These are phyloP conservation scores for Chromoteleia sp. DNA, from an alignment of 2,888 invertebrate genomes.

Conservation along the genomic window DNA sequence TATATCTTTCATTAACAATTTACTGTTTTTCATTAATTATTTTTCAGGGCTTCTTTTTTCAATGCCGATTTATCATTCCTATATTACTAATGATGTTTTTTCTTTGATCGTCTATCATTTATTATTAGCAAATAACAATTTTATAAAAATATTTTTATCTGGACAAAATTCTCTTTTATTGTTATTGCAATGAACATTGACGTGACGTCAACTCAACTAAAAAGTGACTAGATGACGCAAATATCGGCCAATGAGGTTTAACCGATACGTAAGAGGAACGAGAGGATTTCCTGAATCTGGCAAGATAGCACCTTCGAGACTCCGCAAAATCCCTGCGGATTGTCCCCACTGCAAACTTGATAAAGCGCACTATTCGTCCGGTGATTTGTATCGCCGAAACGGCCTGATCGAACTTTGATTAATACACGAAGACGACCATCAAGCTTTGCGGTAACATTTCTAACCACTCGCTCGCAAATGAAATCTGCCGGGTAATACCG, in stretches of 20 bases:
- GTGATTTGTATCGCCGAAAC: conserved; percentile 59
- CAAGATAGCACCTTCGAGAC: conserved; percentile 66
- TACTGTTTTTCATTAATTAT: no score
- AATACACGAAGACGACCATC: conserved; percentile 42
- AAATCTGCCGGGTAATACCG: conserved; percentile 7
- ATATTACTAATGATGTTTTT: no score
- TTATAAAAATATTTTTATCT: no score
- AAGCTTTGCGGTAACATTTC: conserved; percentile 9
- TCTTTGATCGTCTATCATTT: no score
- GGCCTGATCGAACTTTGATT: conserved; percentile 45
- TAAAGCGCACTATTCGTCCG: conserved; percentile 50
- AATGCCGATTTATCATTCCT: no score
- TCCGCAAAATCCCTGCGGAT: conserved; percentile 45
- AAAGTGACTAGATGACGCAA: conserved; percentile 9
- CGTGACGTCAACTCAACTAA: conserved; percentile 8
- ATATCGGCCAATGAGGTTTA: conserved; percentile 49
- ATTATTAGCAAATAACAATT: no score
- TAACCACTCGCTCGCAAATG: conserved; percentile 13
- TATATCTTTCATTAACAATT: no score
- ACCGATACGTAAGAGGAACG: conserved; percentile 56
- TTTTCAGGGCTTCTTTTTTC: no score
- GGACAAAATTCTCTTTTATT: no score
- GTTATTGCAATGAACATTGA: neutral
- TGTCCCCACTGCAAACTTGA: conserved; percentile 61
- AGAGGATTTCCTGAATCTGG: conserved; percentile 58